phyloP scores from a whole-genome alignment of 1,140 invertebrate genomes.

The Pseudobourletiella spinata region DNA sequence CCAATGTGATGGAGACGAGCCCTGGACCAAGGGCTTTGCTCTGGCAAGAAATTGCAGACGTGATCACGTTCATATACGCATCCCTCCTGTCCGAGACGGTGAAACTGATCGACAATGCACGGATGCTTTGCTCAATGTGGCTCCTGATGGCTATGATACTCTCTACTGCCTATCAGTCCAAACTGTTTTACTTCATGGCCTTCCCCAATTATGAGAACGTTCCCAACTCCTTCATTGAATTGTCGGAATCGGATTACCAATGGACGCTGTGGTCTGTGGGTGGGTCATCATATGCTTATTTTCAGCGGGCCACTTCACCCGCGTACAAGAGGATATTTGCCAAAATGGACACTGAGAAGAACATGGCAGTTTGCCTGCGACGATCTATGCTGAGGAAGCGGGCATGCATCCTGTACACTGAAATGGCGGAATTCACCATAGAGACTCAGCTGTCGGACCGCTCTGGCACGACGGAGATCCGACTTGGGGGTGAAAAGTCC shows the following conservation, averaged over 20 bases:
- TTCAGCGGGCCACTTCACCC: neutral
- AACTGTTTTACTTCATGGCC: conserved; percentile 12
- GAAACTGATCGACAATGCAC: too few relatives aligned
- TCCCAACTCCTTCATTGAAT: conserved; percentile 1
- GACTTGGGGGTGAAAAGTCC: neutral
- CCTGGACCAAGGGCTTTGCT: too few relatives aligned
- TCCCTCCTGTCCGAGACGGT: too few relatives aligned
- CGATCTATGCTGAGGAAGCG: neutral
- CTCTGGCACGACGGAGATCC: neutral
- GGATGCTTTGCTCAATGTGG: too few relatives aligned
- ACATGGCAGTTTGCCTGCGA: neutral
- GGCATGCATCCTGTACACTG: neutral
- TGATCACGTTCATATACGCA: too few relatives aligned
- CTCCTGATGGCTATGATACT: conserved; percentile 13
- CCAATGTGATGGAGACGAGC: too few relatives aligned
- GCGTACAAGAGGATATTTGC: neutral
- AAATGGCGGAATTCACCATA: neutral
- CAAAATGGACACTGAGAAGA: neutral
- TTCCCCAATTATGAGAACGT: conserved; percentile 7
- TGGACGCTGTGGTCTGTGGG: neutral
- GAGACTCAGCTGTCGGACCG: neutral
- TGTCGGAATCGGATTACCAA: conserved; percentile 1
- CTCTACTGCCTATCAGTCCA: conserved; percentile 5
- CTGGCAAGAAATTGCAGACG: too few relatives aligned
- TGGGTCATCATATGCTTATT: neutral